phyloP scores from a whole-genome alignment of 2,888 invertebrate genomes.

The Tipula unca region DNA sequence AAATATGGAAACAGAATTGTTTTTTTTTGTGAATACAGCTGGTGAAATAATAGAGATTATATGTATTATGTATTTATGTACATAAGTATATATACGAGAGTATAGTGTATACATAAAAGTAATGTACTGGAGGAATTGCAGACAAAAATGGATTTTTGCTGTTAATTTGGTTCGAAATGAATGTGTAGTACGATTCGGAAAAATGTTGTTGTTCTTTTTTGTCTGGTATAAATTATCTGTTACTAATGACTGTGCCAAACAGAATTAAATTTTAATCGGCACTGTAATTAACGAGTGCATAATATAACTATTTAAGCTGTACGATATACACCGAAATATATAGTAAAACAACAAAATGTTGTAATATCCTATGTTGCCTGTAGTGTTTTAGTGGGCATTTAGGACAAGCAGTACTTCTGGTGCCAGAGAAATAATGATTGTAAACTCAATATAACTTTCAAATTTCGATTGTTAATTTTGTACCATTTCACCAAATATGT shows the following conservation, averaged over 20 bases:
- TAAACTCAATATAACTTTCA: too few relatives aligned
- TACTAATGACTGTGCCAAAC: neutral
- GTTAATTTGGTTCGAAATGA: neutral
- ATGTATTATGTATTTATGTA: neutral
- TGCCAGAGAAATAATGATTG: too few relatives aligned
- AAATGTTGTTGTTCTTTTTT: neutral
- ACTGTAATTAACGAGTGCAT: too few relatives aligned
- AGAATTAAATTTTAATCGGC: neutral
- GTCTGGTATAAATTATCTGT: neutral
- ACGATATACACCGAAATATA: too few relatives aligned
- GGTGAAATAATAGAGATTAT: neutral
- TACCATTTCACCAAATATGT: too few relatives aligned
- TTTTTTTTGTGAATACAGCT: neutral
- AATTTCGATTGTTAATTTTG: too few relatives aligned
- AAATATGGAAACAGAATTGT: neutral
- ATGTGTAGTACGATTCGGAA: neutral
- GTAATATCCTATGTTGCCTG: too few relatives aligned
- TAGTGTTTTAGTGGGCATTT: too few relatives aligned
- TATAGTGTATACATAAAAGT: neutral
- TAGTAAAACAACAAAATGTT: too few relatives aligned
- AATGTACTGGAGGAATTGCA: neutral
- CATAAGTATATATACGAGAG: too few relatives aligned
- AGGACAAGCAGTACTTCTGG: too few relatives aligned
- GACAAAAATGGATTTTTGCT: neutral
- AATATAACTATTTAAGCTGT: too few relatives aligned